A percentile compares a stretch with the other conserved stretches of the same genome.
phyloP scores from a whole-genome alignment of 2,888 invertebrate species.

The Cerastoderma edule region DNA sequence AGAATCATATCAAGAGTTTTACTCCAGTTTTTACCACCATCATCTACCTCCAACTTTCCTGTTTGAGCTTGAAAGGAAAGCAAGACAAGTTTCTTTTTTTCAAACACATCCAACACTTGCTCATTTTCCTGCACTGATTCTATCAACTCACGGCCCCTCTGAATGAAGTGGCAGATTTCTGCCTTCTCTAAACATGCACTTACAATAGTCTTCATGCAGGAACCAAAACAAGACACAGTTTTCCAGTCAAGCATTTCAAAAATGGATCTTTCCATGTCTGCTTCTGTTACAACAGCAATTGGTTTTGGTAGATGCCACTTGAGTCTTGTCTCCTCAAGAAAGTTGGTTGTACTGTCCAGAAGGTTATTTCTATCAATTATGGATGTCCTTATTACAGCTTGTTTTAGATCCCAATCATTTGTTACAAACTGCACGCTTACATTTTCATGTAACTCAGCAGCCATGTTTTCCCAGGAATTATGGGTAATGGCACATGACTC shows the following conservation, averaged over 20 bases:
- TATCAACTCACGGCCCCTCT: slow-evolving; percentile 36
- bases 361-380: slow-evolving; percentile 2
- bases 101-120: slow-evolving; percentile 29
- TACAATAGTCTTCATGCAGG: slow-evolving; percentile 39
- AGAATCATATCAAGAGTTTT: slow-evolving; percentile 45
- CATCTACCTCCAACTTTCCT: slow-evolving; percentile 32
- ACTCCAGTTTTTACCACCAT: slow-evolving; percentile 35
- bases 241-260: slow-evolving; percentile 39
- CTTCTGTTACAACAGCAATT: slow-evolving; percentile 28
- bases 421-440: slow-evolving; percentile 39
- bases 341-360: slow-evolving; percentile 26
- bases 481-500: slow-evolving; percentile 43
- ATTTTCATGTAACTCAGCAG: slow-evolving; percentile 26
- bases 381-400: slow-evolving; percentile 36
- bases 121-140: slow-evolving; percentile 14
- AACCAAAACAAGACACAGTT: slow-evolving; percentile 46
- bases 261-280: slow-evolving; percentile 25
- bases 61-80: slow-evolving; percentile 26
- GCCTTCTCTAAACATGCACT: slow-evolving; percentile 32
- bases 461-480: slow-evolving; percentile 31
- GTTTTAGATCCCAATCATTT: slow-evolving; percentile 39
- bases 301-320: slow-evolving; percentile 49
- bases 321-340: slow-evolving; percentile 31
- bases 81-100: slow-evolving; percentile 38
- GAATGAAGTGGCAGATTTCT: slow-evolving; percentile 31